A percentile compares a stretch with the other conserved stretches of the same genome.
phyloP scores from a whole-genome alignment of 1,140 invertebrate species.

The Drosophila littoralis region DNA sequence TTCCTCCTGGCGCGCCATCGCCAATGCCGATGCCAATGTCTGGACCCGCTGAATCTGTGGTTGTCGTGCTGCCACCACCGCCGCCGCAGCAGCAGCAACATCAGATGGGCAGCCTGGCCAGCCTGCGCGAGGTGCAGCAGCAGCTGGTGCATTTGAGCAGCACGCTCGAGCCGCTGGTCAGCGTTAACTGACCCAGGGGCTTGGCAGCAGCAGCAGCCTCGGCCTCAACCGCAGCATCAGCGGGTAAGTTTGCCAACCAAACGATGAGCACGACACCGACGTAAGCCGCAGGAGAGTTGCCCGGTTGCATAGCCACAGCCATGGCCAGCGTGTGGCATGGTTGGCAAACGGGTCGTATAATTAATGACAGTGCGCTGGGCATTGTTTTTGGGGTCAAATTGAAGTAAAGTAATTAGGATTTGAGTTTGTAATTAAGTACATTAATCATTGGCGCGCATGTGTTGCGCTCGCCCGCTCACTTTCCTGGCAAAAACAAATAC shows the following conservation, averaged over 20 bases:
- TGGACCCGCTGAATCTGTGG: constrained; percentile 74
- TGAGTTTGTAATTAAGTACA: constrained; percentile 78
- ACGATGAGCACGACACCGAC: constrained; percentile 66
- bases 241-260: constrained; percentile 64
- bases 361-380: constrained; percentile 64
- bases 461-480: neutral
- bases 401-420: constrained; percentile 77
- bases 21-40: constrained; percentile 41
- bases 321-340: neutral
- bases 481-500: neutral
- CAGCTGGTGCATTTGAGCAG: constrained; percentile 77
- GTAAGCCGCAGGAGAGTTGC: constrained; percentile 54
- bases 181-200: constrained; percentile 82
- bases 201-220: constrained; percentile 29
- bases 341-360: constrained; percentile 59
- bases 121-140: constrained; percentile 71
- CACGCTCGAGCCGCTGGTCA: constrained; percentile 81
- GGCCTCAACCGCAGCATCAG: constrained; percentile 38
- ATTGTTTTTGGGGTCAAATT: constrained; percentile 59
- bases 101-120: constrained; percentile 60
- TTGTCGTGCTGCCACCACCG: constrained; percentile 75
- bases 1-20: constrained; percentile 75
- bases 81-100: constrained; percentile 49
- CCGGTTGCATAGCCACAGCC: neutral
- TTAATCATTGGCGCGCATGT: constrained; percentile 55